Evolutionary conservation across 1,140 invertebrate species (phyloP).

Genomic region (Drosophila hydei): DNA sequence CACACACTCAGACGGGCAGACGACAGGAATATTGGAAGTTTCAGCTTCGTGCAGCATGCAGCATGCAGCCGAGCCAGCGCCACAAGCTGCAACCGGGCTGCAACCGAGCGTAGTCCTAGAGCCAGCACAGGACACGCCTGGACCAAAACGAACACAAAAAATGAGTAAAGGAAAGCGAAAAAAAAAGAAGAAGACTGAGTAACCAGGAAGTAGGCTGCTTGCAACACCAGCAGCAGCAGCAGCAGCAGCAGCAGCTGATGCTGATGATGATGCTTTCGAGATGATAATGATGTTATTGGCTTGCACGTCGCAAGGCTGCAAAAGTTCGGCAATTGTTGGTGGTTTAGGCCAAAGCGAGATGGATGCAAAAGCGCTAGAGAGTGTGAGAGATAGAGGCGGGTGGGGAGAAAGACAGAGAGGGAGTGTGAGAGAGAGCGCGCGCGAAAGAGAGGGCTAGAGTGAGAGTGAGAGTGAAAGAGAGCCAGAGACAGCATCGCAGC

Average conservation of each 20-base stretch:
- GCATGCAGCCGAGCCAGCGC: slow-evolving; percentile 4
- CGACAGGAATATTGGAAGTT: slow-evolving; percentile 57
- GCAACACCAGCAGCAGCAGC: slow-evolving; percentile 4
- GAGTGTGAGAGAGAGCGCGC: too few species aligned
- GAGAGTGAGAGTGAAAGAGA: not conserved
- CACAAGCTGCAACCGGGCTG: not conserved
- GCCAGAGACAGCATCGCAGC: not conserved
- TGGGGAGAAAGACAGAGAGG: not conserved
- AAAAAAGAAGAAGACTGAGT: not conserved
- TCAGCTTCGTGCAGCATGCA: slow-evolving; percentile 33
- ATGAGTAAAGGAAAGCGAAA: not conserved
- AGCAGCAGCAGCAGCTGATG: not conserved
- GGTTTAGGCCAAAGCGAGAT: slow-evolving; percentile 4
- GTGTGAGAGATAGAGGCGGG: too few species aligned
- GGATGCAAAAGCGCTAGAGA: not conserved
- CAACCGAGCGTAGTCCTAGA: not conserved
- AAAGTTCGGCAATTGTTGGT: slow-evolving; percentile 3
- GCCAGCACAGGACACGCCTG: not conserved
- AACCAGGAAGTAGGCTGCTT: slow-evolving; percentile 7
- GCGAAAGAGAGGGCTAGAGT: not conserved
- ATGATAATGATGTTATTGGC: slow-evolving; percentile 15
- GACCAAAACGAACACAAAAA: not conserved
- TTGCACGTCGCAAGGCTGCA: slow-evolving; percentile 2
- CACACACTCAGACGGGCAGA: slow-evolving; percentile 10
- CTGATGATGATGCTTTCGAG: not conserved